Conservation (phyloP, 2,113 vertebrate genomes). For the Crotalus horridus region DNA sequence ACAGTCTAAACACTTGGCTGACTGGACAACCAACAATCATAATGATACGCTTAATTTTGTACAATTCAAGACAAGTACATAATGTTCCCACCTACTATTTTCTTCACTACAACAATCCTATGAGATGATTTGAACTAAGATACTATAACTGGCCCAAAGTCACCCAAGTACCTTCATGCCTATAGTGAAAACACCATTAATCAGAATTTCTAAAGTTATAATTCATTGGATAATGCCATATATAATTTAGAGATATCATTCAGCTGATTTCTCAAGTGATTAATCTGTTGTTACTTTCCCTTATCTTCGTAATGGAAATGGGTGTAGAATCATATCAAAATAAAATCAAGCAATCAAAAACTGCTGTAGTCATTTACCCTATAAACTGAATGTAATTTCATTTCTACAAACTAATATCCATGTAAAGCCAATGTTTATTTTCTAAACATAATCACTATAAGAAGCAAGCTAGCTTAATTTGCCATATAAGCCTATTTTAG, state of each 20-base stretch:
- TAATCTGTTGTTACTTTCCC: constrained; percentile 4
- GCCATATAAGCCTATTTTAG: constrained; percentile 54
- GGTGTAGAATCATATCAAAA: constrained; percentile 12
- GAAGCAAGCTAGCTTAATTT: constrained; percentile 54
- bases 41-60: background rate
- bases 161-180: background rate
- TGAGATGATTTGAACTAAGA: background rate
- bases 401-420: constrained; percentile 35
- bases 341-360: constrained; percentile 10
- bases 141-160: background rate
- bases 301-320: background rate
- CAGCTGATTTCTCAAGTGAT: background rate
- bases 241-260: background rate
- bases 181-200: background rate
- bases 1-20: too few species aligned
- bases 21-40: background rate
- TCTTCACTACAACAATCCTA: background rate
- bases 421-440: constrained; percentile 40
- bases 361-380: constrained; percentile 30
- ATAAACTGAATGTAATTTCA: constrained; percentile 34
- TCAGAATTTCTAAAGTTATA: background rate
- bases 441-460: constrained; percentile 40
- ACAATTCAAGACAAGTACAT: background rate
- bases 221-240: background rate
- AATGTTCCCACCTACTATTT: background rate